phyloP scores from a whole-genome alignment of 2,888 invertebrate genomes.

The Drosophila diplacantha region DNA sequence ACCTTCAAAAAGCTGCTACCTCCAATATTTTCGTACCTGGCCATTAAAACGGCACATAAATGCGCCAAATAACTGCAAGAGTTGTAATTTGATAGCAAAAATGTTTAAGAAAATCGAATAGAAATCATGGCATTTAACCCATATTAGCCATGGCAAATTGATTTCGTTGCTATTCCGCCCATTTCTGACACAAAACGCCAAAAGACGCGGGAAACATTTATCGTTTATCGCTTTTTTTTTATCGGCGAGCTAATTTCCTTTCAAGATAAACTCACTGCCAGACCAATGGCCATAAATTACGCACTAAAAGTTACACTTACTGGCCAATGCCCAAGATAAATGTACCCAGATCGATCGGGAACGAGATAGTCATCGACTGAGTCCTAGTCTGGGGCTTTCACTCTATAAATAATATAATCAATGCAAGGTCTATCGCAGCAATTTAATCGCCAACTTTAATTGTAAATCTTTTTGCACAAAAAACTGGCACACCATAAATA shows the following conservation, averaged over 20 bases:
- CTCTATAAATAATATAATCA: conserved; percentile 70
- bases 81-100: conserved; percentile 46
- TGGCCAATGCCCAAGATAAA: conserved; percentile 60
- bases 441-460: conserved; percentile 69
- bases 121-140: conserved; percentile 55
- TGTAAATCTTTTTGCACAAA: conserved; percentile 61
- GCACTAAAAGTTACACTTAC: conserved; percentile 57
- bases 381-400: conserved; percentile 53
- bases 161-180: conserved; percentile 47
- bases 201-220: conserved; percentile 43
- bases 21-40: conserved; percentile 23
- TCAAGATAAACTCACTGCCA: conserved; percentile 68
- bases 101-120: conserved; percentile 23
- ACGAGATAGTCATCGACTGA: conserved; percentile 56
- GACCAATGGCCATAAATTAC: conserved; percentile 69
- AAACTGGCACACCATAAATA: conserved; percentile 28
- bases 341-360: conserved; percentile 32
- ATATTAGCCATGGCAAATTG: conserved; percentile 66
- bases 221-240: conserved; percentile 51
- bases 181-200: conserved; percentile 49
- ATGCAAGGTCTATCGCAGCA: conserved; percentile 56
- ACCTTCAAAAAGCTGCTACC: conserved; percentile 16
- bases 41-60: conserved; percentile 31
- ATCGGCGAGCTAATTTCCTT: conserved; percentile 66
- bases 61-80: conserved; percentile 31